Evolutionary conservation across 2,888 invertebrate species (phyloP).

Genomic region (Aspidiotus destructor): DNA sequence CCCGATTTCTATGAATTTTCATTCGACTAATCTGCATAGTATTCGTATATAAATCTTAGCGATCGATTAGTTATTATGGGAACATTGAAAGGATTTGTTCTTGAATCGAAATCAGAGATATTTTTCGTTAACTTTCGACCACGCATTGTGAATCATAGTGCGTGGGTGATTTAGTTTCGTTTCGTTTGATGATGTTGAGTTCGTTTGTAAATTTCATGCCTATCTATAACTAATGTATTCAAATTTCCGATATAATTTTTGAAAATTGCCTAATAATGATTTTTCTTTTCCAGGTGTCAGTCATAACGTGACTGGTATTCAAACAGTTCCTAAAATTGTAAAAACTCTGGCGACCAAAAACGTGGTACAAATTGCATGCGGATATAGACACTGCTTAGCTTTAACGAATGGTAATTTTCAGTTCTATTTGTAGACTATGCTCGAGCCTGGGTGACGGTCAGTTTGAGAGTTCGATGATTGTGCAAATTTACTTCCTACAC

Average conservation of each 20-base stretch:
- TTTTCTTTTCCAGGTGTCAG: slow-evolving; percentile 12
- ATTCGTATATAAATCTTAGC: too few relatives aligned
- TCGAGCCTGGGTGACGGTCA: too few relatives aligned
- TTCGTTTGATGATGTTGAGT: background rate
- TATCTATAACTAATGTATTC: slow-evolving; percentile 13
- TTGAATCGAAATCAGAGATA: too few relatives aligned
- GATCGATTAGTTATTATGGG: too few relatives aligned
- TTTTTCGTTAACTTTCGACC: too few relatives aligned
- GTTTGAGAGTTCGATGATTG: too few relatives aligned
- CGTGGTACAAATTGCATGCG: slow-evolving; percentile 78
- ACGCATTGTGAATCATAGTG: too few relatives aligned
- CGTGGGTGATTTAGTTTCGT: background rate
- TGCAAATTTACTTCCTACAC: too few relatives aligned
- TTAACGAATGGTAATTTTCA: slow-evolving; percentile 61
- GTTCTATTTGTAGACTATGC: slow-evolving; percentile 1
- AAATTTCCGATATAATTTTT: background rate
- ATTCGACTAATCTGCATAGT: too few relatives aligned
- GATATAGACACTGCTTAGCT: slow-evolving; percentile 71
- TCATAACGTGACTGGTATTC: slow-evolving; percentile 39
- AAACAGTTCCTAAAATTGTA: slow-evolving; percentile 62
- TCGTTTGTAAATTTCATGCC: background rate
- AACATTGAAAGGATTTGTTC: too few relatives aligned
- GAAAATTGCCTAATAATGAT: background rate
- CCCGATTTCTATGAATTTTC: too few relatives aligned
- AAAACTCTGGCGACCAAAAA: slow-evolving; percentile 62